Evolutionary conservation across 2,797 vertebrate species (phyloP).

Genomic region (Neosilurus hyrtlii): DNA sequence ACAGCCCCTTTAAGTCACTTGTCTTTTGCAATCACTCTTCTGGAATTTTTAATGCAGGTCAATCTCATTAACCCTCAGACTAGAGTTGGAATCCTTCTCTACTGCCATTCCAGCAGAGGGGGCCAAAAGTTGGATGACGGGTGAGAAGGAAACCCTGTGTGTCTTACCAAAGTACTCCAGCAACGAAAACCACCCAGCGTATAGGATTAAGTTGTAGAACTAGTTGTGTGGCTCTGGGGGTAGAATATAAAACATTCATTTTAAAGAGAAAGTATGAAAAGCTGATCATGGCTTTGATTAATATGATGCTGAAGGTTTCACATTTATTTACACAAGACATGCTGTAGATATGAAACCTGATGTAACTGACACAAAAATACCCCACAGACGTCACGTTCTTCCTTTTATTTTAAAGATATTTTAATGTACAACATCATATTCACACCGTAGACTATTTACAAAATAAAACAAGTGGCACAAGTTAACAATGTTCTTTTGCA

Average conservation of each 20-base stretch:
- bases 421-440: constrained; percentile 86
- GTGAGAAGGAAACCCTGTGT: background rate
- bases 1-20: too few relatives aligned
- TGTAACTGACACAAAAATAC: constrained; percentile 11
- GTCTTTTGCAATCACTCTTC: background rate
- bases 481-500: constrained; percentile 67
- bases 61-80: background rate
- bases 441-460: constrained; percentile 81
- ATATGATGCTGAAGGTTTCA: background rate
- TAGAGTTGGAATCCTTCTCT: background rate
- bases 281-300: background rate
- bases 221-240: background rate
- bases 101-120: constrained; percentile 11
- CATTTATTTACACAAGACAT: too few relatives aligned
- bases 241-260: background rate
- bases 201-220: background rate
- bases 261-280: background rate
- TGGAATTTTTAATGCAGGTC: background rate
- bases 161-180: background rate
- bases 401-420: constrained; percentile 81
- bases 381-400: constrained; percentile 67
- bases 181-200: background rate
- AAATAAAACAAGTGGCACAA: constrained; percentile 79
- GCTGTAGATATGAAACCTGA: background rate
- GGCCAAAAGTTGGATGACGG: background rate